A percentile compares a stretch with the other conserved stretches of the same genome.
These are phyloP conservation scores for Crossaster papposus DNA, from an alignment of 53 echinoderm and acorn worm species.

Conservation along the genomic window DNA sequence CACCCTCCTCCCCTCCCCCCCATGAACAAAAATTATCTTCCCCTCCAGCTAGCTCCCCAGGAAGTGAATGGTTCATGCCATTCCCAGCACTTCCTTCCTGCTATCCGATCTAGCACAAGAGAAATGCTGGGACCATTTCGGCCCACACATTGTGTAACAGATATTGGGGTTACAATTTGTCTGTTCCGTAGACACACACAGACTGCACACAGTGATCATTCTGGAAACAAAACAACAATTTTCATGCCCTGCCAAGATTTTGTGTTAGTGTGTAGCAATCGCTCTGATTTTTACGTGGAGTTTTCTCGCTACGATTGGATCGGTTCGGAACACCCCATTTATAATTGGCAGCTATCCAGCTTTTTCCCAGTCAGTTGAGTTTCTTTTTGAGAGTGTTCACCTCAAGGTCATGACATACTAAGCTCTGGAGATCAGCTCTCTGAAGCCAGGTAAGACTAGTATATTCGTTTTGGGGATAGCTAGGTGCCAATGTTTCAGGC, in stretches of 20 bases:
- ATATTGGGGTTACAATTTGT: too few species aligned
- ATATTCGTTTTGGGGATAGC: not conserved
- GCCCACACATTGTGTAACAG: not conserved
- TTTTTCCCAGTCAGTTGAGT: not conserved
- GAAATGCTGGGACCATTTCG: not conserved
- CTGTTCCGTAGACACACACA: not conserved
- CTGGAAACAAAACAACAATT: not conserved
- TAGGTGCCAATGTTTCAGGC: not conserved
- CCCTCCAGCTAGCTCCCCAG: conserved; percentile 40
- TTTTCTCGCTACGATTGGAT: not conserved
- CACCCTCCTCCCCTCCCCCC: not conserved
- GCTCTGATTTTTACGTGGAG: not conserved
- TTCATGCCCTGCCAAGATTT: not conserved
- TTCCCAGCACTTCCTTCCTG: conserved; percentile 24
- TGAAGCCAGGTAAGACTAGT: not conserved
- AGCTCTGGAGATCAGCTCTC: not conserved
- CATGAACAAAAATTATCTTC: not conserved
- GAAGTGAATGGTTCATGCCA: conserved; percentile 62
- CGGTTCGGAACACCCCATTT: not conserved
- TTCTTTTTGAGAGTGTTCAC: not conserved
- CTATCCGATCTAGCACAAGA: not conserved
- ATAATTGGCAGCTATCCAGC: not conserved
- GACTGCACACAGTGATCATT: not conserved
- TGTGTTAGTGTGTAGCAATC: not conserved
- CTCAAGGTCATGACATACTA: not conserved